Evolutionary conservation across 2,797 vertebrate genomes (phyloP).

Genomic region (Luscinia megarhynchos): DNA sequence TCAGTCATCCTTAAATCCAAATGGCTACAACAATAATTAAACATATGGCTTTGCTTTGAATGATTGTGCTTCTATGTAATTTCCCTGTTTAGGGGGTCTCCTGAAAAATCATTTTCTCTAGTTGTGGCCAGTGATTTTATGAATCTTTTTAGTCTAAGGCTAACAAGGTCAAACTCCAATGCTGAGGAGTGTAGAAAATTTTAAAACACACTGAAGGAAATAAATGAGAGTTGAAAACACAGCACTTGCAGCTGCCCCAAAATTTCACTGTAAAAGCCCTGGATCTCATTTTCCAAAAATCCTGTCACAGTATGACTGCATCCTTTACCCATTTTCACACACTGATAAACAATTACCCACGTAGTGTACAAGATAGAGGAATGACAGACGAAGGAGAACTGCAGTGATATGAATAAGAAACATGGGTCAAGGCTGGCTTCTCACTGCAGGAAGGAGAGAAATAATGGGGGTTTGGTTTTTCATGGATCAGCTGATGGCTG

Average conservation of each 20-base stretch:
- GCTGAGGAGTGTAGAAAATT: background rate
- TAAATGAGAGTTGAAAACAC: background rate
- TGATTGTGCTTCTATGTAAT: background rate
- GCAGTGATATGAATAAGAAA: background rate
- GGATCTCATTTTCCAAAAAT: constrained; percentile 1
- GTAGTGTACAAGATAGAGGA: rapidly evolving
- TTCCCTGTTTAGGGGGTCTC: background rate
- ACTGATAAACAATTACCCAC: background rate
- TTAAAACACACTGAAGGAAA: background rate
- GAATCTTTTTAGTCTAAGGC: background rate
- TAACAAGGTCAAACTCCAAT: background rate
- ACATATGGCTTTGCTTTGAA: background rate
- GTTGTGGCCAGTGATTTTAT: background rate
- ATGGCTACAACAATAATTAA: background rate
- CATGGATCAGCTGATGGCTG: rapidly evolving
- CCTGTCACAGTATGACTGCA: background rate
- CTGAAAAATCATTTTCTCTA: background rate
- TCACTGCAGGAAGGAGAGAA: background rate
- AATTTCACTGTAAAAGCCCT: background rate
- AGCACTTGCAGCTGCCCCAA: background rate
- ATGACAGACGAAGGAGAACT: background rate
- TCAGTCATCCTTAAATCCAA: background rate
- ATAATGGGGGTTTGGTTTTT: background rate
- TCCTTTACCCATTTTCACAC: background rate
- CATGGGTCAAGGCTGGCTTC: background rate